Conservation (phyloP, 2,797 vertebrate species). For the Pagetopsis macropterus region DNA sequence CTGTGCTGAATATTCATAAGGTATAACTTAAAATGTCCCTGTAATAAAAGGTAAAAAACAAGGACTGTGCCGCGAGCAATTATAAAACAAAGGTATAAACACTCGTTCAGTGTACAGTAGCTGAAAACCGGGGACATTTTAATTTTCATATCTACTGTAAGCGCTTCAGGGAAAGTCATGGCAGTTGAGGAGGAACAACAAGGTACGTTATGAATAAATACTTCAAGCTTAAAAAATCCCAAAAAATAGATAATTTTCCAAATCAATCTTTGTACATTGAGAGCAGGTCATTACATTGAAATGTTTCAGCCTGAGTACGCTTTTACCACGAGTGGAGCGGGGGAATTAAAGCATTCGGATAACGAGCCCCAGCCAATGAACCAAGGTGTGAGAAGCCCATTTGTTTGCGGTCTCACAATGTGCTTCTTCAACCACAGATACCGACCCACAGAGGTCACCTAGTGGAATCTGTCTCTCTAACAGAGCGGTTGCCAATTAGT, state of each 20-base stretch:
- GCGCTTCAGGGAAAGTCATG: conserved; percentile 36
- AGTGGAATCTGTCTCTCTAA: not conserved
- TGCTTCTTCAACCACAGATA: conserved; percentile 1
- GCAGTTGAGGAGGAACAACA: conserved; percentile 17
- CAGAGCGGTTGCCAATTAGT: conserved; percentile 2
- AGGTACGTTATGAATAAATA: conserved; percentile 13
- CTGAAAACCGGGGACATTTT: conserved; percentile 20
- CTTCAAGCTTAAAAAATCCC: conserved; percentile 8
- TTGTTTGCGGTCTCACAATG: conserved; percentile 17
- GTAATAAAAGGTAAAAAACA: conserved; percentile 46
- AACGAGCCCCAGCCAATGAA: conserved; percentile 20
- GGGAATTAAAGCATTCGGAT: conserved; percentile 6
- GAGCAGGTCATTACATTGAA: conserved; percentile 1
- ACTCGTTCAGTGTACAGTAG: conserved; percentile 21
- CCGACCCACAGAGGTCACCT: conserved; percentile 3
- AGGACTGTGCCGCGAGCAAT: conserved; percentile 56
- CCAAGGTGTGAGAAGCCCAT: conserved; percentile 2
- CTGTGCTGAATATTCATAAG: conserved; percentile 61
- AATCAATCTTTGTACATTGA: not conserved
- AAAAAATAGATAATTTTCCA: not conserved
- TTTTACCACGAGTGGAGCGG: not conserved
- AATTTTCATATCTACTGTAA: conserved; percentile 33
- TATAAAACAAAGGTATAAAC: conserved; percentile 60
- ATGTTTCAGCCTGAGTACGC: not conserved
- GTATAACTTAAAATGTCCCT: conserved; percentile 16